phyloP scores from a whole-genome alignment of 2,888 invertebrate species.

The Dasysyrphus albostriatus region DNA sequence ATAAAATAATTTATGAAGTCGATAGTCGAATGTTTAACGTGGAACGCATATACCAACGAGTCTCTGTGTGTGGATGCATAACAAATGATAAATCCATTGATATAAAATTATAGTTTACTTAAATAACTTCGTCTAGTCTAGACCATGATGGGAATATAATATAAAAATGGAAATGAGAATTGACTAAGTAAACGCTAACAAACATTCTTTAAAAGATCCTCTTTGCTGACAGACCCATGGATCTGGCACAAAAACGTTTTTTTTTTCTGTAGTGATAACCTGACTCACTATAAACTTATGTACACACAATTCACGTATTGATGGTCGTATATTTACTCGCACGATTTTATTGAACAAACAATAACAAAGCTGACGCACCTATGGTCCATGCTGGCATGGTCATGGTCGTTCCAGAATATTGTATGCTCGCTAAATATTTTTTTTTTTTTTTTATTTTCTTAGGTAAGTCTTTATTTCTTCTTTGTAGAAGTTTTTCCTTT shows the following conservation, averaged over 20 bases:
- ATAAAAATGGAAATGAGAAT: slow-evolving; percentile 46
- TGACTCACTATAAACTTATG: not conserved
- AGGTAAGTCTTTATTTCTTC: slow-evolving; percentile 44
- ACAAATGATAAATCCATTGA: slow-evolving; percentile 29
- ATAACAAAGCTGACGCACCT: slow-evolving; percentile 64
- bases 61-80: slow-evolving; percentile 26
- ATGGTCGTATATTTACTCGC: slow-evolving; percentile 52
- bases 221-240: slow-evolving; percentile 32
- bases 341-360: slow-evolving; percentile 56
- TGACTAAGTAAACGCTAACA: slow-evolving; percentile 48
- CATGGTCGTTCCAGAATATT: slow-evolving; percentile 31
- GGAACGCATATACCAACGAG: slow-evolving; percentile 2
- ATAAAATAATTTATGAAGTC: slow-evolving; percentile 35
- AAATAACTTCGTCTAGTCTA: slow-evolving; percentile 25
- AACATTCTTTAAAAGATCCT: slow-evolving; percentile 29
- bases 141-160: slow-evolving; percentile 34
- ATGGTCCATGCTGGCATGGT: slow-evolving; percentile 31
- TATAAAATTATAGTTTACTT: not conserved
- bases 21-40: slow-evolving; percentile 4
- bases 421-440: not conserved
- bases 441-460: slow-evolving; percentile 10
- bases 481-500: slow-evolving; percentile 18
- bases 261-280: slow-evolving; percentile 2
- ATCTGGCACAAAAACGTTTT: slow-evolving; percentile 48
- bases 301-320: not conserved